Percentiles rank a stretch among this genome's conserved stretches.
phyloP scores from a whole-genome alignment of 1,140 invertebrate species.

The Latrodectus geometricus region DNA sequence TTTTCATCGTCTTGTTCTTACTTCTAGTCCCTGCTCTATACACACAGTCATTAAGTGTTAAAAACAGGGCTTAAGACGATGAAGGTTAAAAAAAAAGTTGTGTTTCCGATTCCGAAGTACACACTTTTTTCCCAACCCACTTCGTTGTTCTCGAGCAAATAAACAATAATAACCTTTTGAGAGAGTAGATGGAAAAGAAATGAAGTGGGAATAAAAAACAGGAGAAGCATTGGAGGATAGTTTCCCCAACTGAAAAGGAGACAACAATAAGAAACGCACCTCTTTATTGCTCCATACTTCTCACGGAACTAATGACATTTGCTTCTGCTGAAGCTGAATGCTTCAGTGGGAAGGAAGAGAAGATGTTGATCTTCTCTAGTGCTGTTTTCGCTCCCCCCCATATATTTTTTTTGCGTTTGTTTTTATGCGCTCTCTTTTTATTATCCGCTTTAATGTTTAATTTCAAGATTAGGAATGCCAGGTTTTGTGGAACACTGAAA shows the following conservation, averaged over 20 bases:
- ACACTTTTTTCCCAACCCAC: background rate
- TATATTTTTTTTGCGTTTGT: background rate
- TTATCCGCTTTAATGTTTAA: conserved; percentile 33
- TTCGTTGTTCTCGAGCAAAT: conserved; percentile 22
- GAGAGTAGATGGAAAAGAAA: background rate
- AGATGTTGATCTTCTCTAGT: too few relatives aligned
- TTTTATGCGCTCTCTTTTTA: background rate
- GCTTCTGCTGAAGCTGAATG: conserved; percentile 10
- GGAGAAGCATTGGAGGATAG: background rate
- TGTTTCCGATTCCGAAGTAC: background rate
- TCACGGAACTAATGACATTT: conserved; percentile 47
- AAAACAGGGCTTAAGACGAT: background rate
- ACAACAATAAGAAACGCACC: conserved; percentile 22
- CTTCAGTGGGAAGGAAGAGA: background rate
- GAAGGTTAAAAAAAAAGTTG: background rate
- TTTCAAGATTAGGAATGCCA: background rate
- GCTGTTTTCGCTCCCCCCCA: too few relatives aligned
- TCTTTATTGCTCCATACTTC: conserved; percentile 29
- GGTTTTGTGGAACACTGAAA: background rate
- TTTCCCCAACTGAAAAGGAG: conserved; percentile 25
- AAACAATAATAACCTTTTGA: conserved; percentile 30
- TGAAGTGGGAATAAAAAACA: background rate
- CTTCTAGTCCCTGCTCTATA: background rate
- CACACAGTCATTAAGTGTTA: background rate
- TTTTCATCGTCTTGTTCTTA: too few relatives aligned